A percentile compares a stretch with the other conserved stretches of the same genome.
phyloP scores from a whole-genome alignment of 2,113 vertebrate species.

The Paralichthys olivaceus region DNA sequence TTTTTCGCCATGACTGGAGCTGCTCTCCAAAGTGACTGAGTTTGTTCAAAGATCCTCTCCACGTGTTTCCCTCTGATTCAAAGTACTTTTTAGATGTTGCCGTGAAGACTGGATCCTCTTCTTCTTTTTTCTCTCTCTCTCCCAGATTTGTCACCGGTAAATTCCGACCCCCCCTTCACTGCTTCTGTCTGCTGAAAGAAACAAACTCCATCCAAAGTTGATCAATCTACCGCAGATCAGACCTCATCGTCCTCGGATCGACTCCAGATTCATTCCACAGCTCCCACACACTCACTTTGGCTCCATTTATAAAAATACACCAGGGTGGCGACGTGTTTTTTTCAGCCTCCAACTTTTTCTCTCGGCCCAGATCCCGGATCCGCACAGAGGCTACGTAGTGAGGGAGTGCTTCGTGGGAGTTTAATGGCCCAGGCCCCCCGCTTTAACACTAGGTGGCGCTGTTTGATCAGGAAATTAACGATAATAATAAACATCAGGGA shows the following conservation, averaged over 20 bases:
- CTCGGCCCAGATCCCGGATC: conserved; percentile 58
- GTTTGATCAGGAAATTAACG: neutral
- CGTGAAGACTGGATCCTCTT: conserved; percentile 22
- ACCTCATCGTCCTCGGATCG: neutral
- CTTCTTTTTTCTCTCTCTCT: conserved; percentile 10
- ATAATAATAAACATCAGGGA: neutral
- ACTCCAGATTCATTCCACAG: neutral
- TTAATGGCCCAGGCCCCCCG: conserved; percentile 4
- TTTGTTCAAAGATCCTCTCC: neutral
- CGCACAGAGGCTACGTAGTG: conserved; percentile 44
- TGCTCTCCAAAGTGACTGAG: conserved; percentile 12
- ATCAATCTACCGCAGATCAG: neutral
- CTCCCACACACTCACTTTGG: neutral
- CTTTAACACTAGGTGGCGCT: conserved; percentile 45
- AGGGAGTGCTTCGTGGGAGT: conserved; percentile 62
- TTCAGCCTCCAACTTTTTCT: conserved; percentile 49
- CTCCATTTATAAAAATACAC: conserved; percentile 24
- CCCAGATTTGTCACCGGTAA: conserved; percentile 71
- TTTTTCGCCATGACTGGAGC: conserved; percentile 87
- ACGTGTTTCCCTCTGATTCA: neutral
- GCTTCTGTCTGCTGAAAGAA: conserved; percentile 32
- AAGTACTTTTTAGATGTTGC: neutral
- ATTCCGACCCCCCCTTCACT: conserved; percentile 67
- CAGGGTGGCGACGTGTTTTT: conserved; percentile 50
- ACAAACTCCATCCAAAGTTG: conserved; percentile 52